Conservation (phyloP, 2,113 vertebrate genomes). For the Perognathus longimembris region DNA sequence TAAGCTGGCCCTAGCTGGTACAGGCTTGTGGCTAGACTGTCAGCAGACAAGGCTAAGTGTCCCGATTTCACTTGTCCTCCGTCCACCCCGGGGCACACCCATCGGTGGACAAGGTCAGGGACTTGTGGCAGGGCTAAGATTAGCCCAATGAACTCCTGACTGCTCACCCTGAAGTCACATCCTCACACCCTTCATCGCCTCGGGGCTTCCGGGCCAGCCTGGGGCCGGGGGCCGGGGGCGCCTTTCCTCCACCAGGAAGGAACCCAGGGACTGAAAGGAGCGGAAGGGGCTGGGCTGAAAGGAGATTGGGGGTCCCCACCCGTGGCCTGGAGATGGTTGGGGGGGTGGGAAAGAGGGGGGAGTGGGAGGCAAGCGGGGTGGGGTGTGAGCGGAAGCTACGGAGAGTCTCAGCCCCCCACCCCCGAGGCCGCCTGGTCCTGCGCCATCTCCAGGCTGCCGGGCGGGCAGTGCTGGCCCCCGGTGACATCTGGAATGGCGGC, state of each 20-base stretch:
- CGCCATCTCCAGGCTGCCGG: not conserved
- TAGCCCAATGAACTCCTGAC: constrained; percentile 35
- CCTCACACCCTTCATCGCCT: not conserved
- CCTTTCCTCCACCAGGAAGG: not conserved
- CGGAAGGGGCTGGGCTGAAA: not conserved
- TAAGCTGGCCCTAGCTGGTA: not conserved
- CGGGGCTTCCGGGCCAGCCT: not conserved
- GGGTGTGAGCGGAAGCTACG: not conserved
- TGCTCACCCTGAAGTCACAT: constrained; percentile 48
- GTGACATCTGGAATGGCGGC: no score
- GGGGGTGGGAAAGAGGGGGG: not conserved
- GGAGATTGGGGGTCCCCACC: not conserved
- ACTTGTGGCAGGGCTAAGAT: constrained; percentile 25
- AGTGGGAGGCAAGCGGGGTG: not conserved
- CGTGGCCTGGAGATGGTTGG: not conserved
- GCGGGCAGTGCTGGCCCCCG: no score
- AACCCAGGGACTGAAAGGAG: not conserved
- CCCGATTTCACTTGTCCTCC: not conserved
- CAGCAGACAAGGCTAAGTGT: not conserved
- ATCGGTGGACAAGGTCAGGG: not conserved
- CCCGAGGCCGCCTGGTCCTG: no score
- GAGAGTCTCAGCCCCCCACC: not conserved
- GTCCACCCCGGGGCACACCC: not conserved
- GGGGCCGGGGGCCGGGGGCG: not conserved
- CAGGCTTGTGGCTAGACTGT: not conserved